Conservation (phyloP, 2,113 vertebrate genomes). For the Heloderma charlesbogerti region DNA sequence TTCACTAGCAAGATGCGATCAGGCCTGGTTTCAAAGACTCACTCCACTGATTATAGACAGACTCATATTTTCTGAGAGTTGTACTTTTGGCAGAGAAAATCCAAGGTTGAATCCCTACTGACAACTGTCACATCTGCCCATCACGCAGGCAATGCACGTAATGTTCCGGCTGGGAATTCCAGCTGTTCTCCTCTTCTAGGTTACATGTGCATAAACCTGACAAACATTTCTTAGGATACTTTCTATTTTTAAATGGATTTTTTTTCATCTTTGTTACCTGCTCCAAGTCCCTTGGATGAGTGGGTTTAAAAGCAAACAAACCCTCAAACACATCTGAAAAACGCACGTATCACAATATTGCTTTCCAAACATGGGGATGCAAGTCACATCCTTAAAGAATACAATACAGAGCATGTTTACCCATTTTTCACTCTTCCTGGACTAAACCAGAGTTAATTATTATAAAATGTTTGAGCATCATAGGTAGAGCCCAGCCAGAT, state of each 20-base stretch:
- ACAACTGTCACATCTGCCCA: not conserved
- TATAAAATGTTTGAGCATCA: not conserved
- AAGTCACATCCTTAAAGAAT: not conserved
- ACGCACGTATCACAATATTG: not conserved
- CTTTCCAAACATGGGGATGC: not conserved
- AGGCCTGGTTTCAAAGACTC: constrained; percentile 12
- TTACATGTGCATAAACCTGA: not conserved
- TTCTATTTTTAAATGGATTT: not conserved
- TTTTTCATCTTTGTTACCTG: not conserved
- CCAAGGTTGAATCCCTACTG: not conserved
- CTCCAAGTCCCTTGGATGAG: not conserved
- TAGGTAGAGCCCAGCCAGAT: not conserved
- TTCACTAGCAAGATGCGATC: constrained; percentile 8
- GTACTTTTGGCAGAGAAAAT: constrained; percentile 2
- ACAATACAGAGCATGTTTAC: not conserved
- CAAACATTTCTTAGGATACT: not conserved
- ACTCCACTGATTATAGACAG: constrained; percentile 18
- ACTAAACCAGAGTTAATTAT: not conserved
- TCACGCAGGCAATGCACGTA: not conserved
- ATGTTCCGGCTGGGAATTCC: not conserved
- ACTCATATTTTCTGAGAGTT: not conserved
- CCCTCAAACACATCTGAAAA: not conserved
- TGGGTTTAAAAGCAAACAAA: not conserved
- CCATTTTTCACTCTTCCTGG: not conserved
- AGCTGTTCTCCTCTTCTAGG: not conserved